Evolutionary conservation across 1,140 invertebrate species (phyloP), one percentile per base, ranked within the genome.

Genomic region (Bombus haemorrhoidalis): DNA sequence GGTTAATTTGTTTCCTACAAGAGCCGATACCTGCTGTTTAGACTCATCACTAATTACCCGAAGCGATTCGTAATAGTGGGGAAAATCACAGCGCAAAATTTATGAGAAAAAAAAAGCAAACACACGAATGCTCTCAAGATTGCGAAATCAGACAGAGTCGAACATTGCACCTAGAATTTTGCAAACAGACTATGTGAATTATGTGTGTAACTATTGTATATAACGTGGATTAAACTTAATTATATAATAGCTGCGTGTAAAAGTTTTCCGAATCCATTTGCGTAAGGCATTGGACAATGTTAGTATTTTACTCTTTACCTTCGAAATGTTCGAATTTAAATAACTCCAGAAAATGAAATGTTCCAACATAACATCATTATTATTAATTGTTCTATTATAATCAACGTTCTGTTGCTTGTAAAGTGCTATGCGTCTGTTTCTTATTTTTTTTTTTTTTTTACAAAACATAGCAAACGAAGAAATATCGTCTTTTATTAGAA

Each of bases 1-100:
- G 79, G 68, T 43, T 81, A 81, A 57, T 62, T 73, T 62, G 79
- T 73, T 81, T 43, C 43, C 15, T 22, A 10, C 69, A 12, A 57
- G 28, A 34, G 18, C 37, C 28, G 79, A 81, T 81, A 81, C 41
- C n/a, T 37, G 37, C 18, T 62, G n/a, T 53, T 34, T 41, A 25
- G 28, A 34, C 34, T 41, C n/a, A 81, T 81, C 28, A 18, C 68
- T 71, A 81, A 80, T 79, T 79, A 64, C 64, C 8, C 25, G 18
- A 28, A 25, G n/a, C 47, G 47, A 81, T 81, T 72, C 41, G 25
- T 28, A 34, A 34, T 73, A 81, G 59, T 34, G 28, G 18, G 32
- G 66, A 81, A 72, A 72, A 59, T 32, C 79, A 5, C 25, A 10
- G 4, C 1, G n/a, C 5, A 41, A 69, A 53, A 80, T 80, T 80